These are phyloP conservation scores for Pterophyllum scalare DNA, from an alignment of 2,113 vertebrate genomes.

Conservation along the genomic window DNA sequence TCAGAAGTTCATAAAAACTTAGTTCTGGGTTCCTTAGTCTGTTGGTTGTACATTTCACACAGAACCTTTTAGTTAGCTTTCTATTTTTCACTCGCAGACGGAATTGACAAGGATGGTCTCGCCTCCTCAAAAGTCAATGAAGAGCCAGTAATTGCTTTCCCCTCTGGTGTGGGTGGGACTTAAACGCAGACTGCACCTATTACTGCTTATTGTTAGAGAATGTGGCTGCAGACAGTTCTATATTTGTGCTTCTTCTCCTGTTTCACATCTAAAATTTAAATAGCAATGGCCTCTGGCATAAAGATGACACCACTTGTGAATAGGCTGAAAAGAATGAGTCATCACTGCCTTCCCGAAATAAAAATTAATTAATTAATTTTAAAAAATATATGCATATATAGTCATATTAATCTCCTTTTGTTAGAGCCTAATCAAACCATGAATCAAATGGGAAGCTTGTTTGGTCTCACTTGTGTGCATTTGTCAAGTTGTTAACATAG, in stretches of 20 bases:
- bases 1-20: background rate
- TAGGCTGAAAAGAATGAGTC: constrained; percentile 30
- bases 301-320: background rate
- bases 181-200: background rate
- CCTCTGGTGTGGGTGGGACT: background rate
- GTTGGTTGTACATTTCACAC: background rate
- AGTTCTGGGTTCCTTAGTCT: background rate
- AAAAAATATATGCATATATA: background rate
- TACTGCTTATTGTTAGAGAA: background rate
- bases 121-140: background rate
- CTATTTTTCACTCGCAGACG: background rate
- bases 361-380: too few species aligned
- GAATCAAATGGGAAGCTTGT: background rate
- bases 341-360: background rate
- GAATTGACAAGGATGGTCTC: background rate
- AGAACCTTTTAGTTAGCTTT: background rate
- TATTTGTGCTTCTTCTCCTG: background rate
- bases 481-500: background rate
- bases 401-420: constrained; percentile 24
- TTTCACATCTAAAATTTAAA: background rate
- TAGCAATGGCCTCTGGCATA: background rate
- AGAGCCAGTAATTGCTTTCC: background rate
- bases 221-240: background rate
- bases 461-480: background rate
- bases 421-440: background rate